Conservation (phyloP, 2,113 vertebrate genomes). For the Vidua macroura region DNA sequence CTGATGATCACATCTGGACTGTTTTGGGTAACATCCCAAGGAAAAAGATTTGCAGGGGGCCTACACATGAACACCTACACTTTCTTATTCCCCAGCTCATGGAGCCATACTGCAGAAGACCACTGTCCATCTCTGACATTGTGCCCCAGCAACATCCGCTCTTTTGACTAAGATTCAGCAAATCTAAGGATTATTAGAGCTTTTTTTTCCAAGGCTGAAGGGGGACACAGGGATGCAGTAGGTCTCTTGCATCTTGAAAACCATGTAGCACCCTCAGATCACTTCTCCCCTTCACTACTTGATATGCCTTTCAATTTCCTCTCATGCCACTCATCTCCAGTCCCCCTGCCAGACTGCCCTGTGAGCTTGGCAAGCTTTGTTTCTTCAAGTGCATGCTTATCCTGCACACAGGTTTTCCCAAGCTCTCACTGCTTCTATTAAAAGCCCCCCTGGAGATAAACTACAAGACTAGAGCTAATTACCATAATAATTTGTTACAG, state of each 20-base stretch:
- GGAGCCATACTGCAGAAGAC: not conserved
- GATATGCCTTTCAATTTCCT: not conserved
- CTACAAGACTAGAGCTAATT: slow-evolving; percentile 69
- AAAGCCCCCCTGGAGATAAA: slow-evolving; percentile 58
- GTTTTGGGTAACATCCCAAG: rapidly evolving
- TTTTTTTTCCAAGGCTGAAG: not conserved
- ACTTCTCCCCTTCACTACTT: not conserved
- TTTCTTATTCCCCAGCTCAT: not conserved
- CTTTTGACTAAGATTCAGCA: not conserved
- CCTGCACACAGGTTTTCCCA: slow-evolving; percentile 47
- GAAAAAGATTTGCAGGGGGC: not conserved
- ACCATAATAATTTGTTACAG: slow-evolving; percentile 69
- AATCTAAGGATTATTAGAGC: not conserved
- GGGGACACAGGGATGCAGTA: not conserved
- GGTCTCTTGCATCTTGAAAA: not conserved
- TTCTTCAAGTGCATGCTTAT: slow-evolving; percentile 39
- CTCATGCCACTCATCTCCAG: not conserved
- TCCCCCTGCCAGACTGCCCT: not conserved
- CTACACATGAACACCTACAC: rapidly evolving
- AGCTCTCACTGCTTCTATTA: slow-evolving; percentile 45
- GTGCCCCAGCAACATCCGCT: not conserved
- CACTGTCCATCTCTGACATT: not conserved
- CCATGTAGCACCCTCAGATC: not conserved
- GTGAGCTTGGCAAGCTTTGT: slow-evolving; percentile 25
- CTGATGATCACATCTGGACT: not conserved